phyloP scores from a whole-genome alignment of 2,113 vertebrate species.

The Ptilonorhynchus violaceus region DNA sequence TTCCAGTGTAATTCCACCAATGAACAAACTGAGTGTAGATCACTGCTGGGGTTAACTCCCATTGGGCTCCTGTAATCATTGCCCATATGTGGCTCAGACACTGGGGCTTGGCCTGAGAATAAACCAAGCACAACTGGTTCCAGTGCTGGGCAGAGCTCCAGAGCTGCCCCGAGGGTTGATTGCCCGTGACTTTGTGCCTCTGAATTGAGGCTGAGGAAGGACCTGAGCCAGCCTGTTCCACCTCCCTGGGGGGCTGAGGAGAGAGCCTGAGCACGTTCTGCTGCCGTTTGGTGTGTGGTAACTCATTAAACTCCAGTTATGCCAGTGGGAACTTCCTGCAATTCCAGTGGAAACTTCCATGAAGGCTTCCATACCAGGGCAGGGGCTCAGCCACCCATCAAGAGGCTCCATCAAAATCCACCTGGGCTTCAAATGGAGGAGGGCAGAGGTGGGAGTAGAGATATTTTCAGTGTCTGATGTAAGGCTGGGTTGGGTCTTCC shows the following conservation, averaged over 20 bases:
- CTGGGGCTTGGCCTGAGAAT: neutral
- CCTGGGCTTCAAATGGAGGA: neutral
- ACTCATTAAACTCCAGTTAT: slow-evolving; percentile 1
- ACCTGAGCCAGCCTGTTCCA: neutral
- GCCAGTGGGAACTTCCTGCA: neutral
- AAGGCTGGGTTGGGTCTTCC: neutral
- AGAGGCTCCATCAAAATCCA: neutral
- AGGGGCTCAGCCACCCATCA: neutral
- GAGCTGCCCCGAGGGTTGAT: neutral
- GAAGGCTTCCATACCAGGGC: neutral
- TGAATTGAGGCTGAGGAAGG: neutral
- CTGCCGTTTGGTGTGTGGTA: neutral
- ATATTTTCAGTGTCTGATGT: neutral
- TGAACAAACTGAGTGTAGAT: neutral
- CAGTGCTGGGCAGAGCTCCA: neutral
- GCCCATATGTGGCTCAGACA: neutral
- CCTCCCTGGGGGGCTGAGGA: neutral
- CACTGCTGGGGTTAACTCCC: neutral
- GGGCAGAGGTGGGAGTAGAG: neutral
- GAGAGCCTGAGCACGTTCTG: neutral
- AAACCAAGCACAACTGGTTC: neutral
- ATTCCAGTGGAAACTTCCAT: slow-evolving; percentile 16
- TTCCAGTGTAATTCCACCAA: neutral
- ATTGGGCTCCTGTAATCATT: neutral
- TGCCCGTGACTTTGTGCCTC: neutral